Percentiles rank a stretch among this genome's conserved stretches.
Conservation (phyloP, 2,888 invertebrate genomes). For the Tiliacea citrago region DNA sequence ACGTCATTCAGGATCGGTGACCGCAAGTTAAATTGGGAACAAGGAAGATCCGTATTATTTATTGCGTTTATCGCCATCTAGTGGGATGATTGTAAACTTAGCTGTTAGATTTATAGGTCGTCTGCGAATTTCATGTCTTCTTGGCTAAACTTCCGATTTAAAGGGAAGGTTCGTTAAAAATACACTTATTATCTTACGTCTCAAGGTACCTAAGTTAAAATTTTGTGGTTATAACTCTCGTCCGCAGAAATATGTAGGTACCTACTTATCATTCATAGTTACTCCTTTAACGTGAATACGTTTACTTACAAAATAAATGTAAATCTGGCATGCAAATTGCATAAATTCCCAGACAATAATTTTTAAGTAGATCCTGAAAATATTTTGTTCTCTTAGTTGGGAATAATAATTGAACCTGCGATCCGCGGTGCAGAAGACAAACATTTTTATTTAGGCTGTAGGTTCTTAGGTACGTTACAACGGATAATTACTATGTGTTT, state of each 20-base stretch:
- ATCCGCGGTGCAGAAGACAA: neutral
- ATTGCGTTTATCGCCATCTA: slow-evolving; percentile 53
- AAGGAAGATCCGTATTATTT: slow-evolving; percentile 52
- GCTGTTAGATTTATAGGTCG: slow-evolving; percentile 41
- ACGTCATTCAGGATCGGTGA: slow-evolving; percentile 57
- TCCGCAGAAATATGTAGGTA: neutral
- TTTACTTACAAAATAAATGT: neutral
- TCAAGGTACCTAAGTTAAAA: too few relatives aligned
- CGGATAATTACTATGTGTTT: neutral
- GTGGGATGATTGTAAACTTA: slow-evolving; percentile 36
- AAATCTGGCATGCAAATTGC: too few relatives aligned
- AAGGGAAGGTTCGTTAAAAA: neutral
- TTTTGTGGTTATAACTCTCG: neutral
- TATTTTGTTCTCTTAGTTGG: neutral
- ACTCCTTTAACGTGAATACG: neutral
- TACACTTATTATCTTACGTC: neutral
- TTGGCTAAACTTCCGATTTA: slow-evolving; percentile 15
- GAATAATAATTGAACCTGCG: neutral
- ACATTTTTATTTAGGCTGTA: too few relatives aligned
- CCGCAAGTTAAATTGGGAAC: slow-evolving; percentile 54
- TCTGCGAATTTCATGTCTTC: slow-evolving; percentile 34
- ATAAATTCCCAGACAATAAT: neutral
- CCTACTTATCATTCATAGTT: too few relatives aligned
- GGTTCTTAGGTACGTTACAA: too few relatives aligned
- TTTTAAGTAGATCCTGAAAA: neutral